Evolutionary conservation across 2,113 vertebrate genomes (phyloP).

Genomic region (Pyxicephalus adspersus): DNA sequence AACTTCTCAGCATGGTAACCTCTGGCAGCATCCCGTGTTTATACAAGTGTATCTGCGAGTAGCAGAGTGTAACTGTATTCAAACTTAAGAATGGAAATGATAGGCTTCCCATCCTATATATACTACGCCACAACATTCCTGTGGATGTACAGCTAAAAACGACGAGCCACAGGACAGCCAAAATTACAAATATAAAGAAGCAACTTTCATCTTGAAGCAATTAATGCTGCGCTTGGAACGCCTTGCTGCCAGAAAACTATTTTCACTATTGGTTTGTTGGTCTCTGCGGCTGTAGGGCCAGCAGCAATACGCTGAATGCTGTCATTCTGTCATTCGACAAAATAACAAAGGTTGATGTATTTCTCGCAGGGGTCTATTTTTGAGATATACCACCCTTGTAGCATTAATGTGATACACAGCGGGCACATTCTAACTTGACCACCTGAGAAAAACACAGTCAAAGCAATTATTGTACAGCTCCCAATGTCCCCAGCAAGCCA

Average conservation of each 20-base stretch:
- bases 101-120: neutral
- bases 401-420: neutral
- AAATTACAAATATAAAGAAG: neutral
- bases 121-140: constrained; percentile 23
- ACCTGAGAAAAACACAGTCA: neutral
- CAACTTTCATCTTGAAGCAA: constrained; percentile 35
- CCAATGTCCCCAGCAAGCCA: constrained; percentile 17
- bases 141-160: constrained; percentile 10
- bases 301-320: constrained; percentile 1
- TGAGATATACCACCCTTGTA: constrained; percentile 16
- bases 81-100: neutral
- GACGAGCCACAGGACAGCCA: neutral
- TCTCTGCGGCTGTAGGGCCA: constrained; percentile 24
- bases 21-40: neutral
- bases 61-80: neutral
- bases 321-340: constrained; percentile 50
- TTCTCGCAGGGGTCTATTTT: constrained; percentile 38
- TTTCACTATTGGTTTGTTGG: constrained; percentile 18
- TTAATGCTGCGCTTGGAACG: neutral
- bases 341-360: constrained; percentile 46
- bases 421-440: constrained; percentile 23
- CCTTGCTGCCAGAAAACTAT: constrained; percentile 2
- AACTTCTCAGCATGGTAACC: no score
- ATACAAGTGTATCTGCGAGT: neutral
- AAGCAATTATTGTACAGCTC: constrained; percentile 1